Base-by-base conservation (phyloP, 2,797 vertebrate genomes). In the Leptoclinus maculatus region DNA sequence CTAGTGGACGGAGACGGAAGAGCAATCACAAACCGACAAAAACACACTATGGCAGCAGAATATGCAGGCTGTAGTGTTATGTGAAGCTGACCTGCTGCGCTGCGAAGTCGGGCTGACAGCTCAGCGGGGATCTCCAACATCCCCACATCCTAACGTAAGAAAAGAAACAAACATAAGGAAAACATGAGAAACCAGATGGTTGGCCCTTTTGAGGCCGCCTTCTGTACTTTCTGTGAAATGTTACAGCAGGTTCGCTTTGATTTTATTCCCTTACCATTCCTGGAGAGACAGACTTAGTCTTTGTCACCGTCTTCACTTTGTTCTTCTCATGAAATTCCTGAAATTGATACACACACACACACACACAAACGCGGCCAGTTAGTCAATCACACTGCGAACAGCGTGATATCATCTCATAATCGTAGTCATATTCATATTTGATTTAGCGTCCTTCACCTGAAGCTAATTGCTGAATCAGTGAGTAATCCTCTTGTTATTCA, bases 51-150 rank as follows among this genome's bases (percentile, higher is more conserved):
- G 29, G 7, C 71, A 47, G 27, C 9, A 57, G 2, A 13, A 19
- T 5, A 38, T 32, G 16, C 14, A 13, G 17, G 43, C 2, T n/a
- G 19, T 13, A 56, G 25, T 62, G 7, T 39, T 8, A 29, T 53
- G 13, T 43, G 38, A 62, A 9, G 80, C 93, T 93, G 45, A 99
- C 98, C 95, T 92, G 95, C 84, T 12, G 86, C 86, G 3, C 68
- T 85, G 65, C 70, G 94, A 74, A 99, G 95, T 83, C 97, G 93
- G 76, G 94, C 92, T 0, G 96, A 95, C 62, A 99, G 94, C 77
- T 99, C 97, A 32, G 96, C 97, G 0, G 98, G 98, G 86, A 99
- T 97, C 92, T 98, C 97, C 90, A 99, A 90, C 87, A 93, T 90
- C 32, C 95, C 95, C 91, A 97, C 95, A 19, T 99, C 97, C 98